Evolutionary conservation across 2,113 vertebrate genomes (phyloP), one percentile per base, ranked within the genome.

Genomic region (Lepidothrix coronata): DNA sequence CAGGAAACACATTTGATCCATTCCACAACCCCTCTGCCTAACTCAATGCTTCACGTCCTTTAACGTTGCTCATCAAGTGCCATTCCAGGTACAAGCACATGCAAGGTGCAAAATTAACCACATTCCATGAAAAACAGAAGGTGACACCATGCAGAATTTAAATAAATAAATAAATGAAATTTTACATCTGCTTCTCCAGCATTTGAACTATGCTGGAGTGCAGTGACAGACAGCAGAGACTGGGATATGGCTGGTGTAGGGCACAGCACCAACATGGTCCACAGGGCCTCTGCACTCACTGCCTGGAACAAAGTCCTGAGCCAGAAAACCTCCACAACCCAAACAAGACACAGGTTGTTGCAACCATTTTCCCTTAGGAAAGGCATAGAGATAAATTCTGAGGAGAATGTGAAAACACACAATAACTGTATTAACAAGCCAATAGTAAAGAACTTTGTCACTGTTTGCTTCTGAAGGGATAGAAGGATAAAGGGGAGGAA

Each of bases 231-330:
- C 43, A 28, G 31, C 33, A 27, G 54, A 52, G 31, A 33, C 8
- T 5, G 30, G 19, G 65, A 41, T 1, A 0, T 8, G 12, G 58
- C 18, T 46, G 65, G 44, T 57, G 22, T 55, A 63, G 35, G 35
- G 20, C 35, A 24, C 11, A 20, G 63, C 52, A 61, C 12, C 2
- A 1, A 35, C 1, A 1, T 0, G 24, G 16, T 16, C 52, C 2
- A 0, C 9, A 4, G 27, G 24, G 24, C 17, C 15, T 78, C 33
- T 1, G 5, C 54, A 67, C 46, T 25, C 27, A 33, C 41, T 0
- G 1, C 49, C 25, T 27, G 18, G 72, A 81, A 62, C 33, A 49
- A 76, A 81, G 57, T 46, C 33, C 46, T 6, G 12, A 90, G 70
- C 18, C 49, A 65, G 58, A 55, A 77, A 86, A 49, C 35, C 28